These are phyloP conservation scores for Malurus alboscapulatus DNA, from an alignment of 2,113 vertebrate genomes.

Conservation along the genomic window DNA sequence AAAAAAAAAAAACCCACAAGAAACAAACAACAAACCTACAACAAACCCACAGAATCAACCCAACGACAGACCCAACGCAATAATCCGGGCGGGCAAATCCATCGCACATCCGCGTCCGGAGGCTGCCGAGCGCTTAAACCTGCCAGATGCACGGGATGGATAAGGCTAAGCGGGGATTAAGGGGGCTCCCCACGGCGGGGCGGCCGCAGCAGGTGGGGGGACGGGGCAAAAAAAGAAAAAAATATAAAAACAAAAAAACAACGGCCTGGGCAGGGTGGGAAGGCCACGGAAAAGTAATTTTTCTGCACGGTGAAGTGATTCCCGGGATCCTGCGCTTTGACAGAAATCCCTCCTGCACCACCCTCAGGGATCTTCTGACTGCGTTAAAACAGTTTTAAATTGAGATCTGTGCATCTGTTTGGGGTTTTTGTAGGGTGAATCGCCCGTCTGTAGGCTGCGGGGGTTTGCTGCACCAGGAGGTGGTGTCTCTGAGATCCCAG, in stretches of 20 bases:
- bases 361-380: too few species aligned
- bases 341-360: background rate
- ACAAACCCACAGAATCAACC: background rate
- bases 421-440: too few species aligned
- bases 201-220: fast-evolving
- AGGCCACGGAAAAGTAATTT: background rate
- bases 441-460: fast-evolving
- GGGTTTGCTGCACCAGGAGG: background rate
- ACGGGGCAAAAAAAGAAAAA: too few species aligned
- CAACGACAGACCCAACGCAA: background rate
- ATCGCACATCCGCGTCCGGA: fast-evolving
- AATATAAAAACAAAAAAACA: background rate
- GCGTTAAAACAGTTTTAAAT: background rate
- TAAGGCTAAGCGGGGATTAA: conserved; percentile 1
- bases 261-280: background rate
- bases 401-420: fast-evolving
- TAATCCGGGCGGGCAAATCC: conserved; percentile 4
- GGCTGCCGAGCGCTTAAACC: background rate
- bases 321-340: fast-evolving
- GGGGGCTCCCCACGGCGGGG: background rate
- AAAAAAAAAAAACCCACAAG: too few species aligned
- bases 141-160: conserved; percentile 13
- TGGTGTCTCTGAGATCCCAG: fast-evolving
- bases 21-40: background rate
- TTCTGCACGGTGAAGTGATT: background rate